Base-by-base conservation (phyloP, 2,888 invertebrate species). In the Parascotia fuliginaria region DNA sequence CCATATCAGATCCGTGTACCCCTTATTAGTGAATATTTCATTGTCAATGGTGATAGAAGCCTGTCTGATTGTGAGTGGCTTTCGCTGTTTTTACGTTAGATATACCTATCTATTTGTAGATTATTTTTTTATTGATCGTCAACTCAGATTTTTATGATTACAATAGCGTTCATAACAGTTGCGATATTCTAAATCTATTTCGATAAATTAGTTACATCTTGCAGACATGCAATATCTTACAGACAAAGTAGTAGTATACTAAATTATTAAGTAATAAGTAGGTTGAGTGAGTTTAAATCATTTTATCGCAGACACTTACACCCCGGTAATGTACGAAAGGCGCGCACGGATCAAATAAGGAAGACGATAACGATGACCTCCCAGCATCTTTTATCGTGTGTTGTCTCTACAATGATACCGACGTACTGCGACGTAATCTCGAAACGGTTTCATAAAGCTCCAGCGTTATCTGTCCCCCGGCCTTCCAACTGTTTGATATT, bases 321-420 rank as follows among this genome's bases (percentile, higher is more conserved):
- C 66, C 62, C 60, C 39, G 59, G 60, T 68, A 64, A 65, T 54
- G 48, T 59, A 68, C 42, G 58, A 74, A 75, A 70, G 70, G 58
- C 50, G 60, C 46, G 47, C 61, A 59, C 62, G 65, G 68, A 75
- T 70, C 72, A 69, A 73, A 77, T 75, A 73, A 73, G 79, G 77
- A 75, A 79, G 75, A 57, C 51, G 76, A 77, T 75, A 75, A 65
- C 46, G 50, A 55, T 73, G 72, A 77, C 75, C 76, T 69, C 70
- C 55, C 54, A 55, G 56, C 52, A 58, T 62, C 61, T 71, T 56
- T 71, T 73, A 74, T 76, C 75, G 42, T 33, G 41, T 64, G 62
- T 64, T 70, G 66, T 72, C 69, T 70, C 57, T 62, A 63, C 60
- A 54, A 55, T 55, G 67, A 66, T 65, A 63, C 53, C 52, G 44